Conservation (phyloP, 2,797 vertebrate species). For the Bucorvus abyssinicus region DNA sequence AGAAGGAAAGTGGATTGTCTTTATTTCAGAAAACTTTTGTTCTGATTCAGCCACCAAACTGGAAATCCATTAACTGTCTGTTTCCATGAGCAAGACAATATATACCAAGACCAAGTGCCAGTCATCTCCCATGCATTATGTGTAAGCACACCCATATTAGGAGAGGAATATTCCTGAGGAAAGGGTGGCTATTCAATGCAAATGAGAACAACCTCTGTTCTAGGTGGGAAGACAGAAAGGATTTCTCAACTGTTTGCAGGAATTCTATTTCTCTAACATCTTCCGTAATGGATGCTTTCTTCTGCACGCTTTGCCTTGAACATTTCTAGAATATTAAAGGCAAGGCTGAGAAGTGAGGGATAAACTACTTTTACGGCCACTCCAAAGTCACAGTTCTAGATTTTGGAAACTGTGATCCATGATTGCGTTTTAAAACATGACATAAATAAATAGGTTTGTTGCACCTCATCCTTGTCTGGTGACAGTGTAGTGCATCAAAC, state of each 20-base stretch:
- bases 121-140: not conserved
- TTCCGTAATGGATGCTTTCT: not conserved
- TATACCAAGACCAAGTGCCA: not conserved
- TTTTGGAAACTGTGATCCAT: not conserved
- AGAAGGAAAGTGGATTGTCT: not conserved
- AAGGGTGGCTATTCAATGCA: not conserved
- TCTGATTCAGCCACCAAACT: not conserved
- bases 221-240: not conserved
- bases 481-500: not conserved
- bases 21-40: not conserved
- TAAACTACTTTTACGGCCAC: not conserved
- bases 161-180: not conserved
- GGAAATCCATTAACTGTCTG: not conserved
- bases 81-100: not conserved
- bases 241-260: not conserved
- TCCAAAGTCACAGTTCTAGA: not conserved
- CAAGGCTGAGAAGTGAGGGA: not conserved
- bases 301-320: not conserved
- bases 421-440: not conserved
- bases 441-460: not conserved
- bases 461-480: not conserved
- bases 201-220: not conserved
- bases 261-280: not conserved
- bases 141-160: not conserved
- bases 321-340: not conserved